Evolutionary conservation across 2,113 vertebrate genomes (phyloP), one percentile per base, ranked within the genome.

Genomic region (Cyprinodon variegatus): DNA sequence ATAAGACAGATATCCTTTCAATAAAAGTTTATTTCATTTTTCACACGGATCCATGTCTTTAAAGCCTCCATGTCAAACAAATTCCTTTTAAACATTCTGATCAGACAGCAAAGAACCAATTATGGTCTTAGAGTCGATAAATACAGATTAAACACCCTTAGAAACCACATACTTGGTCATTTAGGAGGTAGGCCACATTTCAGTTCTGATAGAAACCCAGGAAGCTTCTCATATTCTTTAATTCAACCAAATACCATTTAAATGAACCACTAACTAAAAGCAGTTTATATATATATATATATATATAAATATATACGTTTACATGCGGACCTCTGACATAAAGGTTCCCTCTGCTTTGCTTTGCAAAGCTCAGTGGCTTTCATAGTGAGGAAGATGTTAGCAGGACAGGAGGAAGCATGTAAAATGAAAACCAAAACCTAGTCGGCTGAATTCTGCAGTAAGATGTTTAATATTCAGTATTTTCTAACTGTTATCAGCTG

Each of bases 21-120:
- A 29, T 29, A 29, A 29, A 60, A 12, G 53, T 88, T 89, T 78
- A 82, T 68, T 87, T 9, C 0, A 3, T 69, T n/a, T 70, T 82
- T 62, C 14, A 70, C 40, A 79, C 38, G 77, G 68, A n/a, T 65
- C 79, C 76, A 82, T 53, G 62, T 65, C 17, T 71, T 61, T 59
- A 53, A 50, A 74, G 61, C 37, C 39, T 50, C 60, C 29, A 77
- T 41, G 59, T 1, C 3, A 75, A 60, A 77, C 50, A 57, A 20
- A 57, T 57, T 57, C 50, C 20, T 57, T 9, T 57, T 20, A 57
- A 20, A 8, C 50, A 57, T 57, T 20, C 7, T 20, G 9, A 20
- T 20, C 50, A 3, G 7, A 57, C 50, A n/a, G 20, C 43, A n/a
- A 53, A 50, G 17, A n/a, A 9, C 20, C 20, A 57, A n/a, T n/a